These are phyloP conservation scores for Chironomus riparius DNA, from an alignment of 2,888 invertebrate species.

Conservation along the genomic window DNA sequence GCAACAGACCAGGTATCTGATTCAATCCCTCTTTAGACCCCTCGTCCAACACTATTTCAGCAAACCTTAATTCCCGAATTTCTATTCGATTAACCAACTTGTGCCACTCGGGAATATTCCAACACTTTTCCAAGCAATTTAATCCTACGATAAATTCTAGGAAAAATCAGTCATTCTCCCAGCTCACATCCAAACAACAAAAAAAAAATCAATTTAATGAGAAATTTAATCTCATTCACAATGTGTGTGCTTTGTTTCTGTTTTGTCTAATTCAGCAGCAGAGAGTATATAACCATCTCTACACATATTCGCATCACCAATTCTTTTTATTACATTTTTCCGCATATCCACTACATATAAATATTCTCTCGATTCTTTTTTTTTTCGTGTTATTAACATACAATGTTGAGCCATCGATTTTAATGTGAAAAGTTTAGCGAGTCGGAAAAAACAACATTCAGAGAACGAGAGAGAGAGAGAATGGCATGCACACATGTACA, in stretches of 20 bases:
- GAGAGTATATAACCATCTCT: not conserved
- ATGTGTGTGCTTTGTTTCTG: not conserved
- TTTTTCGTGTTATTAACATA: constrained; percentile 7
- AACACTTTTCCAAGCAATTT: not conserved
- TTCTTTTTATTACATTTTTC: not conserved
- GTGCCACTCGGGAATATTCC: too few species aligned
- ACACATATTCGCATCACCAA: not conserved
- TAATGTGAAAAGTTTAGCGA: constrained; percentile 20
- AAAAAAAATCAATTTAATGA: constrained; percentile 3
- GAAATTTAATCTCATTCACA: constrained; percentile 1
- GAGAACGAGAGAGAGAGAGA: not conserved
- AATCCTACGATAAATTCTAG: too few species aligned
- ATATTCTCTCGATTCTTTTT: not conserved
- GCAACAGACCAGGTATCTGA: too few species aligned
- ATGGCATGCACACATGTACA: too few species aligned
- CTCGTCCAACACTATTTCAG: too few species aligned
- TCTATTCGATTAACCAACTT: too few species aligned
- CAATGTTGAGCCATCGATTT: constrained; percentile 16
- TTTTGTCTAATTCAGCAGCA: not conserved
- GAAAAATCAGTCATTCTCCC: not conserved
- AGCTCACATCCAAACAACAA: not conserved
- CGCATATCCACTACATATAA: not conserved
- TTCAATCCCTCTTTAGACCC: too few species aligned
- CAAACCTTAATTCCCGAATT: too few species aligned
- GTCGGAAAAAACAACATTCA: constrained; percentile 9